Conservation (phyloP, 2,888 invertebrate genomes). For the Macrophya annulata region DNA sequence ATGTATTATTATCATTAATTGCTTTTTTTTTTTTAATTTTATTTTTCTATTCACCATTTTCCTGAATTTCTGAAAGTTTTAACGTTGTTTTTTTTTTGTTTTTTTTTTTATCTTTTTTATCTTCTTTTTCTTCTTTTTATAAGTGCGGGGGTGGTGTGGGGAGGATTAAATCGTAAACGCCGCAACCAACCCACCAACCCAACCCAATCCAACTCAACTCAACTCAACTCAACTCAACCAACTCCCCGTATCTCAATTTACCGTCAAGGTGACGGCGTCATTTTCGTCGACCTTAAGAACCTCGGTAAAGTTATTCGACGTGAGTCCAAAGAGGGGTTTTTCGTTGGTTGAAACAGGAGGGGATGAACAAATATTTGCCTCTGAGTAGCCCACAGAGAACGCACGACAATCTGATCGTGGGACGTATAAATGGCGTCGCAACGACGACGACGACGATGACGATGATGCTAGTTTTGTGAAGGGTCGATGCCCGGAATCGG, state of each 20-base stretch:
- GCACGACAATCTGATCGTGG: slow-evolving; percentile 1
- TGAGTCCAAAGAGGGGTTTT: neutral
- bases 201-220: no score
- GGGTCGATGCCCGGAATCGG: neutral
- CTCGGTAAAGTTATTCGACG: slow-evolving; percentile 19
- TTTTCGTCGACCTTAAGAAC: slow-evolving; percentile 22
- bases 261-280: slow-evolving; percentile 31
- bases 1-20: no score
- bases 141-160: neutral
- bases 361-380: slow-evolving; percentile 34
- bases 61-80: neutral
- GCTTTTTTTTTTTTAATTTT: neutral
- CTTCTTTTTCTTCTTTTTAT: neutral
- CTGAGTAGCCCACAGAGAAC: neutral
- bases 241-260: neutral
- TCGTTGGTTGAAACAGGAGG: neutral
- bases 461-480: neutral
- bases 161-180: slow-evolving; percentile 1
- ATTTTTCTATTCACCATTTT: neutral
- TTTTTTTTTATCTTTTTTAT: neutral
- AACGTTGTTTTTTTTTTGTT: neutral
- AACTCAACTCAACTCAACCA: no score
- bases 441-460: neutral
- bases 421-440: neutral
- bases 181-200: neutral